phyloP scores from a whole-genome alignment of 2,113 vertebrate species.

The Festucalex cinctus region DNA sequence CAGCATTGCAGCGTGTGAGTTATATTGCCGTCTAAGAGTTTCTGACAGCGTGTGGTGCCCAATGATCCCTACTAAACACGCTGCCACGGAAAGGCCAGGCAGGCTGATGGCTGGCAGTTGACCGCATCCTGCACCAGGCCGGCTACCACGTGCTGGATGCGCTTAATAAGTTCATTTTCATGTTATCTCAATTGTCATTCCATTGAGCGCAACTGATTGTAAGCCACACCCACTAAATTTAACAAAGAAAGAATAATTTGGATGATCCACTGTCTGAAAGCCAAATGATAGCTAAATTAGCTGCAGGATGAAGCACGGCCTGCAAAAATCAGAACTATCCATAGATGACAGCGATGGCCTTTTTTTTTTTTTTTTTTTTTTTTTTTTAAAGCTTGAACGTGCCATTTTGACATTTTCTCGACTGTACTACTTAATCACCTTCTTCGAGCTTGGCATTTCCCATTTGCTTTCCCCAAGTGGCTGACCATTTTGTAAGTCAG shows the following conservation, averaged over 20 bases:
- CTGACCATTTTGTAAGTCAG: conserved; percentile 15
- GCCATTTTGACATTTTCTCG: conserved; percentile 35
- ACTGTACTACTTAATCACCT: conserved; percentile 41
- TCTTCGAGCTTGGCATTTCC: conserved; percentile 17
- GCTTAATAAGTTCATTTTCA: not conserved
- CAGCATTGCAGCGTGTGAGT: conserved; percentile 19
- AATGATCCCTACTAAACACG: conserved; percentile 60
- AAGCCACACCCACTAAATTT: no score
- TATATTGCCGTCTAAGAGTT: conserved; percentile 49
- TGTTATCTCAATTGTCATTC: no score
- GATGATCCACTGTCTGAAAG: conserved; percentile 16
- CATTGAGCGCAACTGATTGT: no score
- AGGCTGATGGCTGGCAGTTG: conserved; percentile 28
- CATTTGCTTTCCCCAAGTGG: conserved; percentile 33
- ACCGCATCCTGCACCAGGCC: not conserved
- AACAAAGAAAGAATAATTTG: conserved; percentile 1
- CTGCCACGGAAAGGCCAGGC: conserved; percentile 42
- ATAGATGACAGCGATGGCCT: not conserved
- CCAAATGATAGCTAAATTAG: conserved; percentile 19
- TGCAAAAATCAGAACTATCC: conserved; percentile 7
- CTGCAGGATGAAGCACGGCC: conserved; percentile 19
- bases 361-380: no score
- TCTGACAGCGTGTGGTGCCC: conserved; percentile 58
- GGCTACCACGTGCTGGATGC: conserved; percentile 24
- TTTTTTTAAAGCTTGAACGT: not conserved